Percentiles rank a stretch among this genome's conserved stretches.
Conservation (phyloP, 2,797 vertebrate species). For the Bradypodion pumilum region DNA sequence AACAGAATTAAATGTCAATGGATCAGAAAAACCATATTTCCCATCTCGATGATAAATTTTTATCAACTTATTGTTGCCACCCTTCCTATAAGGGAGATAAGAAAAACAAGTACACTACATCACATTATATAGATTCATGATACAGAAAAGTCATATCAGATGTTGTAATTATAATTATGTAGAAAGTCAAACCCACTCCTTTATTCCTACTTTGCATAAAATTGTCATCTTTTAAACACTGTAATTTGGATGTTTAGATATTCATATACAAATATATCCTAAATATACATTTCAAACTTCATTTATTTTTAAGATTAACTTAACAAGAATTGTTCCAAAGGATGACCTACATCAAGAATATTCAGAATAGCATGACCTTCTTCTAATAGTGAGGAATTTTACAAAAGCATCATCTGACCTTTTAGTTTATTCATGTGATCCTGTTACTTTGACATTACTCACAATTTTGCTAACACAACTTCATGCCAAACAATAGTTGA, state of each 20-base stretch:
- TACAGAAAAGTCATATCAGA: background rate
- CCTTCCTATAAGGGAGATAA: conserved; percentile 83
- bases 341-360: background rate
- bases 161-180: background rate
- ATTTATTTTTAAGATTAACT: background rate
- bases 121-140: background rate
- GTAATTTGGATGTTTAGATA: background rate
- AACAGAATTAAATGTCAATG: conserved; percentile 91
- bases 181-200: background rate
- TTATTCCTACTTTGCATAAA: background rate
- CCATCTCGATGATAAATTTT: conserved; percentile 95
- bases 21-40: conserved; percentile 95
- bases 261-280: background rate
- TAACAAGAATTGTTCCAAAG: background rate
- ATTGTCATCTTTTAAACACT: background rate
- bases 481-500: background rate
- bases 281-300: background rate
- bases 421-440: background rate
- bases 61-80: conserved; percentile 96
- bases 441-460: background rate
- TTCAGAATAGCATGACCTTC: background rate
- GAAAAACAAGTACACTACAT: background rate
- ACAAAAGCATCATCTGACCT: background rate
- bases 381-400: background rate
- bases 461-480: background rate